A percentile compares a stretch with the other conserved stretches of the same genome.
phyloP scores from a whole-genome alignment of 2,797 vertebrate species.

The Danio choprae region DNA sequence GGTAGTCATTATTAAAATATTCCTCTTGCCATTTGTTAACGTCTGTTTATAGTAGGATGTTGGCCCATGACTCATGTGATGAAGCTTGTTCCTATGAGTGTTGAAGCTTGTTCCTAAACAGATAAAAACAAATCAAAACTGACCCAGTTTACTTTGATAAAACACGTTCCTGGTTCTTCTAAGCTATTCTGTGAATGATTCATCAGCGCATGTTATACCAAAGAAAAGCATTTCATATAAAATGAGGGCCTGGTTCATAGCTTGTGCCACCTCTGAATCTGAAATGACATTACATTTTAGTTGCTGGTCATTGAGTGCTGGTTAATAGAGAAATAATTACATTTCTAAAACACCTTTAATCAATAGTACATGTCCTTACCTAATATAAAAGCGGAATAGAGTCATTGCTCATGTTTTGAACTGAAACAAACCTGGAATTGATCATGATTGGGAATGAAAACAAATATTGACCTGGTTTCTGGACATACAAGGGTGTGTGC shows the following conservation, averaged over 20 bases:
- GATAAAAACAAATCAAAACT: neutral
- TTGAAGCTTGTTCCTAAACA: neutral
- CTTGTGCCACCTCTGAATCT: neutral
- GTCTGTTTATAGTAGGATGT: neutral
- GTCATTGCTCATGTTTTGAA: neutral
- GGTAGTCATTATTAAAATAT: too few relatives aligned
- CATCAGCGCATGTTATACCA: neutral
- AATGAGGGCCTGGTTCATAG: neutral
- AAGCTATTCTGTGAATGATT: neutral
- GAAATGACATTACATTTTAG: neutral
- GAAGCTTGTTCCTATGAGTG: neutral
- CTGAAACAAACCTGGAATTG: neutral
- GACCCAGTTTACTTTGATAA: neutral
- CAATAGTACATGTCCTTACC: neutral
- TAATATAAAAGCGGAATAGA: neutral
- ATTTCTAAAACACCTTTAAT: neutral
- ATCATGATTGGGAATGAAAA: constrained; percentile 17
- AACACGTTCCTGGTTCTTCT: neutral
- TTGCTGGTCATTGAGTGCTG: neutral
- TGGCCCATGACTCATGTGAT: neutral
- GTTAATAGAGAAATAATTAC: neutral
- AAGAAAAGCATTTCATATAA: neutral
- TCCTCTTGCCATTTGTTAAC: neutral
- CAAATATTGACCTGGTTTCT: constrained; percentile 27
- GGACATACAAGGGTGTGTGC: neutral